Percentiles rank a stretch among this genome's conserved stretches.
These are phyloP conservation scores for Agriotes lineatus DNA, from an alignment of 2,888 invertebrate species.

Conservation along the genomic window DNA sequence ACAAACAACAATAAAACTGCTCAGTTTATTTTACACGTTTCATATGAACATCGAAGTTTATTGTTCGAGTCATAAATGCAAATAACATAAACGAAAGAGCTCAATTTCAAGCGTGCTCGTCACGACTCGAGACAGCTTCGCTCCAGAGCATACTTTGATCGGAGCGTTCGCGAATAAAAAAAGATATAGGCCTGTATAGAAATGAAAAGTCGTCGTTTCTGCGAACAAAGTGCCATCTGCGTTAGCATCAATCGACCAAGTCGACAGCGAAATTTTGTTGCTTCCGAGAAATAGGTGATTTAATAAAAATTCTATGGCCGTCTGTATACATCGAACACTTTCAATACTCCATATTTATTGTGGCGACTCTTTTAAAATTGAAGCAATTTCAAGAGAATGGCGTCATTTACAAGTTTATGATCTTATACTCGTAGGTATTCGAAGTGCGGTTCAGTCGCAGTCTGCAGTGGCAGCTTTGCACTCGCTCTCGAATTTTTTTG, in stretches of 20 bases:
- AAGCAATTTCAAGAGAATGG: slow-evolving; percentile 17
- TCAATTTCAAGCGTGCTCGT: too few relatives aligned
- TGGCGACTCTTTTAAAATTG: slow-evolving; percentile 1
- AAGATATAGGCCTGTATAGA: too few relatives aligned
- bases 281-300: slow-evolving; percentile 1
- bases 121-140: too few relatives aligned
- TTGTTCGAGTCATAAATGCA: too few relatives aligned
- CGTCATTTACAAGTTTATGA: slow-evolving; percentile 8
- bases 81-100: too few relatives aligned
- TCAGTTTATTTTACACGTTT: too few relatives aligned
- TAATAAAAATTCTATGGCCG: slow-evolving; percentile 14
- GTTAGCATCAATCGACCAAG: slow-evolving; percentile 5
- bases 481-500: too few relatives aligned
- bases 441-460: neutral
- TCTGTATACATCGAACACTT: slow-evolving; percentile 14
- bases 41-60: too few relatives aligned
- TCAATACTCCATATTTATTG: slow-evolving; percentile 10
- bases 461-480: neutral
- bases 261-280: slow-evolving; percentile 7
- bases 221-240: neutral
- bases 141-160: too few relatives aligned
- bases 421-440: slow-evolving; percentile 11
- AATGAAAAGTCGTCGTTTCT: neutral
- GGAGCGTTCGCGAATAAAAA: too few relatives aligned
- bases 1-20: too few relatives aligned